Evolutionary conservation across 2,888 invertebrate species (phyloP), one percentile per base, ranked within the genome.

Genomic region (Orthonevra nobilis): DNA sequence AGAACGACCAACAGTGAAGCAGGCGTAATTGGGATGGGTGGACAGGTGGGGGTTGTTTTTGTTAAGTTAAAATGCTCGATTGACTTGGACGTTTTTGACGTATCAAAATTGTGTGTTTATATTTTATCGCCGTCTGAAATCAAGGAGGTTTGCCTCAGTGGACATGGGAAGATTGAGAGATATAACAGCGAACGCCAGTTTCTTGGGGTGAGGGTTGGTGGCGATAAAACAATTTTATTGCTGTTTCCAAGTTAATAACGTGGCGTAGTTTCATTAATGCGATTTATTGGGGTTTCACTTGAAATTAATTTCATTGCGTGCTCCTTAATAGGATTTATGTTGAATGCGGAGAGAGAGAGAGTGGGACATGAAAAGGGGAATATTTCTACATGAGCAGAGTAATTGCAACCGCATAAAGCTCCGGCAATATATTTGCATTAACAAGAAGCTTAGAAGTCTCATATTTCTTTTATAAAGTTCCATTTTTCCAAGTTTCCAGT

Each of bases 271-370:
- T 64, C 72, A 73, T 73, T 64, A 73, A 73, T 58, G 58, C 73
- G 73, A 73, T 73, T 73, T 73, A 64, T 73, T 73, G 64, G 73
- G 56, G 73, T 73, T 73, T 73, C 42, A 64, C 73, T 73, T 50
- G 64, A 58, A 73, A 73, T 73, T 73, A 73, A 58, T 73, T 73
- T 73, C 42, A 73, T 73, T 58, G 64, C 73, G 50, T 73, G 70
- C 61, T 36, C 15, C 58, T 61, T 61, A 61, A 70, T 61, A 52
- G 44, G 70, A 70, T 61, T 70, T 54, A n/a, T n/a, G n/a, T n/a
- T n/a, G n/a, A n/a, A n/a, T n/a, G n/a, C n/a, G n/a, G n/a, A n/a
- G n/a, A n/a, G n/a, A n/a, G n/a, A n/a, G n/a, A n/a, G n/a, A n/a
- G n/a, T n/a, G n/a, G n/a, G n/a, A n/a, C n/a, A n/a, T n/a, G n/a